Evolutionary conservation across 35 echinoderm and acorn worm species (phyloP), one percentile per base, ranked within the genome.

Genomic region (Anneissia japonica): DNA sequence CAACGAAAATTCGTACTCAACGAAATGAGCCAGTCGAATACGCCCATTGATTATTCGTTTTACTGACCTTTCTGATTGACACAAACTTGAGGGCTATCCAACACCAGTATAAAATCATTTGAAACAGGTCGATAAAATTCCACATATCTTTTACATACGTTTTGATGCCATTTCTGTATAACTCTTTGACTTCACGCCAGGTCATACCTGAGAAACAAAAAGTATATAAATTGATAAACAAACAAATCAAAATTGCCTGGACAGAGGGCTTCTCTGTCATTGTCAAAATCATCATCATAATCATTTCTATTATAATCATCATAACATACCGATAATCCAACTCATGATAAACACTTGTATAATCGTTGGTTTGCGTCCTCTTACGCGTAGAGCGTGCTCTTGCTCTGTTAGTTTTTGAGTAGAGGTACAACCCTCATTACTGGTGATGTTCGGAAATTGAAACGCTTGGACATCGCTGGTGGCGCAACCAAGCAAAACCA

Each of bases 161-260:
- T 11, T 39, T 37, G 1, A 81, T 14, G 21, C 75, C 75, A 12
- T 77, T 37, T 13, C 35, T 77, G 9, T 37, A 77, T 37, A 77
- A 37, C 35, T 77, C 75, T 77, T 77, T 77, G 75, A 77, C 21
- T 23, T 77, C 75, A 7, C 75, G 75, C 75, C 75, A 77, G 14
- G 75, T 77, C 75, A 77, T 77, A 35, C 75, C 75, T 77, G 31
- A 43, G 21, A 64, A 64, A 64, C 1, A 64, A 64, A 26, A 64
- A 64, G 2, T 64, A 26, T n/a, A n/a, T n/a, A n/a, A n/a, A n/a
- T n/a, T n/a, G n/a, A n/a, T n/a, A n/a, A n/a, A n/a, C n/a, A n/a
- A n/a, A n/a, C n/a, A n/a, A n/a, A n/a, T n/a, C n/a, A n/a, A n/a
- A n/a, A n/a, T n/a, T n/a, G n/a, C n/a, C n/a, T n/a, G n/a, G n/a